Conservation (phyloP, 1,140 invertebrate genomes). For the Pseudachorutes palmiensis region DNA sequence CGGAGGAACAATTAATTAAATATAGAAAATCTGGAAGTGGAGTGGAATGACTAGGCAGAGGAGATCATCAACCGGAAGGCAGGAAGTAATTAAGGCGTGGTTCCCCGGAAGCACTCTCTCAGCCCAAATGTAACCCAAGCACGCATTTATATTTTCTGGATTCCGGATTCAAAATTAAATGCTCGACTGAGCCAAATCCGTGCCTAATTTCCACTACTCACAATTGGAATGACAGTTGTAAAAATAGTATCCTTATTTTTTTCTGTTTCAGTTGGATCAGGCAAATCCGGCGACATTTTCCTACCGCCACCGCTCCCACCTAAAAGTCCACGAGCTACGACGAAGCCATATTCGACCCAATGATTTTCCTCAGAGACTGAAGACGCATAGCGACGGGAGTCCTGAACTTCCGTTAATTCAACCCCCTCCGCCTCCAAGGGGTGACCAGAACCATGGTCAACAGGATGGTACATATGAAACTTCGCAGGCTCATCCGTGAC, state of each 20-base stretch:
- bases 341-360: conserved; percentile 34
- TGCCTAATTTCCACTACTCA: too few species aligned
- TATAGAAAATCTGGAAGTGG: too few species aligned
- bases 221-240: too few species aligned
- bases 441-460: conserved; percentile 51
- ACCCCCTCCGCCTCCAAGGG: conserved; percentile 24
- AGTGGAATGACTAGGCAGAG: too few species aligned
- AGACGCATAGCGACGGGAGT: neutral
- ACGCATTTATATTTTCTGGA: too few species aligned
- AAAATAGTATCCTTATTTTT: neutral
- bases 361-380: conserved; percentile 36
- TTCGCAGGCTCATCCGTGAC: conserved; percentile 61
- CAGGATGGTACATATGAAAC: conserved; percentile 66
- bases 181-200: too few species aligned
- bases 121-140: too few species aligned
- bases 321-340: conserved; percentile 47
- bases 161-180: too few species aligned
- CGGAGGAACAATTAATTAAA: too few species aligned
- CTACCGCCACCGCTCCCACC: conserved; percentile 51
- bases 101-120: too few species aligned
- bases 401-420: conserved; percentile 13
- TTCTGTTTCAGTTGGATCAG: neutral
- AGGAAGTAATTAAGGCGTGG: too few species aligned
- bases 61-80: too few species aligned
- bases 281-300: neutral